Conservation (phyloP, 1,140 invertebrate genomes). For the Bradynema listronoti region DNA sequence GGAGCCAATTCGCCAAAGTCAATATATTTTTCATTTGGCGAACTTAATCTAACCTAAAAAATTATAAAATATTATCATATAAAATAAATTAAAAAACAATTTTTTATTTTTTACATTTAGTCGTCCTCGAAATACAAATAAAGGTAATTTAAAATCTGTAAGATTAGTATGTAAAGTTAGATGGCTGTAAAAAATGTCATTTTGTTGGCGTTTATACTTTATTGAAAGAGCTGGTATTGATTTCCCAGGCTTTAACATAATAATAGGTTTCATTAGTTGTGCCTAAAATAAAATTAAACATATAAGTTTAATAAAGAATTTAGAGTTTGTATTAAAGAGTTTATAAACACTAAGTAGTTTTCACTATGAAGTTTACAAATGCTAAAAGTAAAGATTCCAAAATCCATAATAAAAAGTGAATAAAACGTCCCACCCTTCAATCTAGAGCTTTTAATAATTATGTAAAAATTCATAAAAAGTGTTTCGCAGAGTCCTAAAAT, state of each 20-base stretch:
- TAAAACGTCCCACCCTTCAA: too few relatives aligned
- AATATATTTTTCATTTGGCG: conserved; percentile 63
- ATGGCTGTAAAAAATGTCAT: conserved; percentile 65
- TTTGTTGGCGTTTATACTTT: conserved; percentile 63
- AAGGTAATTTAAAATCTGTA: conserved; percentile 67
- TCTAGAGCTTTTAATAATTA: too few relatives aligned
- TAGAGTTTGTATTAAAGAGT: neutral
- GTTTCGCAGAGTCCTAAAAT: too few relatives aligned
- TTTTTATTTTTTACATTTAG: conserved; percentile 59
- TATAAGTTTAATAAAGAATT: too few relatives aligned
- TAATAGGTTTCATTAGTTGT: conserved; percentile 24
- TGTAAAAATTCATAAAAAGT: too few relatives aligned
- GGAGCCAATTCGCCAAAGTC: conserved; percentile 72
- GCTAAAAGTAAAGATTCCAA: too few relatives aligned
- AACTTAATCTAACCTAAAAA: conserved; percentile 60
- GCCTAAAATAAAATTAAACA: conserved; percentile 24
- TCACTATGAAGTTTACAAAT: too few relatives aligned
- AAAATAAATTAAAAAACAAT: conserved; percentile 21
- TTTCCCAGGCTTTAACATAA: conserved; percentile 63
- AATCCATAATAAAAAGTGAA: too few relatives aligned
- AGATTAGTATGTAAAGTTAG: conserved; percentile 70
- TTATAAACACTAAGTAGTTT: conserved; percentile 1
- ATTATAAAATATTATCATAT: conserved; percentile 21
- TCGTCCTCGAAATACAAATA: conserved; percentile 71
- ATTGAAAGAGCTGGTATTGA: conserved; percentile 63